Evolutionary conservation across 2,888 invertebrate species (phyloP).

Genomic region (Leucania comma): DNA sequence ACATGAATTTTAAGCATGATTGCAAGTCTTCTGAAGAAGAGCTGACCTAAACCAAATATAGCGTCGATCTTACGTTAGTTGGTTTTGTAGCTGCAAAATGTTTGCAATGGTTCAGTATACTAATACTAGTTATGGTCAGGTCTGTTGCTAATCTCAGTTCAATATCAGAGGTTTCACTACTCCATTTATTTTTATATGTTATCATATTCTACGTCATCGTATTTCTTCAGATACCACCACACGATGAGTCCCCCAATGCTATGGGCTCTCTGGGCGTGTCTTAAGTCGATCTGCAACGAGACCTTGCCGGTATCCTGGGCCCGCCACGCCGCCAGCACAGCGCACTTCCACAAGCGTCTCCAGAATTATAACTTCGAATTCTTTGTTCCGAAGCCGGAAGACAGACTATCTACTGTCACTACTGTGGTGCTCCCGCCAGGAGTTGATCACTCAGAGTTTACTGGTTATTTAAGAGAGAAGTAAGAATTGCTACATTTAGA

Average conservation of each 20-base stretch:
- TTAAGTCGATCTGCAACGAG: slow-evolving; percentile 93
- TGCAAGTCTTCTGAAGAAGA: no score
- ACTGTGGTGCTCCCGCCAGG: slow-evolving; percentile 80
- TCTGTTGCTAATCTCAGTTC: no score
- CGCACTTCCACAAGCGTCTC: slow-evolving; percentile 92
- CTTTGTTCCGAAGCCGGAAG: slow-evolving; percentile 92
- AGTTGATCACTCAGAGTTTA: slow-evolving; percentile 77
- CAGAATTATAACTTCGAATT: slow-evolving; percentile 92
- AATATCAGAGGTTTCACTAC: no score
- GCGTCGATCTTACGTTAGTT: no score
- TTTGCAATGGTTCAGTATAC: no score
- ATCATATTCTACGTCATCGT: no score
- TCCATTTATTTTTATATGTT: no score
- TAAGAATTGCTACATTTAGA: slow-evolving; percentile 66
- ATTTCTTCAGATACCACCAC: slow-evolving; percentile 94
- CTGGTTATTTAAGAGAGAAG: slow-evolving; percentile 78
- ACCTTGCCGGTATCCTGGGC: slow-evolving; percentile 93
- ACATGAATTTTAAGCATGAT: no score
- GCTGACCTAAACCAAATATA: no score
- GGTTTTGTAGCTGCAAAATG: no score
- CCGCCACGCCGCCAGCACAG: slow-evolving; percentile 93
- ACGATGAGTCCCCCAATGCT: slow-evolving; percentile 95
- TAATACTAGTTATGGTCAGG: no score
- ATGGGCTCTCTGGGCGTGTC: slow-evolving; percentile 95
- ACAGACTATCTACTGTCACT: slow-evolving; percentile 84